A percentile compares a stretch with the other conserved stretches of the same genome.
phyloP scores from a whole-genome alignment of 92 coral and sea anemone species.

The Palythoa grandiflora region DNA sequence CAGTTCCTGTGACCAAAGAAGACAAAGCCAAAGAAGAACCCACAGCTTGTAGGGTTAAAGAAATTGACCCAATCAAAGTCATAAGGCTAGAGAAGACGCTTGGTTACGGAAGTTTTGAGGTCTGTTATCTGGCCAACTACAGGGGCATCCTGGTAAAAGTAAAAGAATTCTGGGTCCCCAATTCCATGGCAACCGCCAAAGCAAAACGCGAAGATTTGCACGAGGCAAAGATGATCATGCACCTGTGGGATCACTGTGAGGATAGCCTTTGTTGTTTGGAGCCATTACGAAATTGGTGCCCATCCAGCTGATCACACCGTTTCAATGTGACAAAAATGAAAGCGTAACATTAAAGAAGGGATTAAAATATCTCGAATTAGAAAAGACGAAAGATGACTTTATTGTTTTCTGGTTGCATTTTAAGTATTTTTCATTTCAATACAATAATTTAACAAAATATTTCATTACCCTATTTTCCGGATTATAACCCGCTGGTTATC shows the following conservation, averaged over 20 bases:
- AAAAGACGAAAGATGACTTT: background rate
- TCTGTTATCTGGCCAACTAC: conserved; percentile 61
- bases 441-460: background rate
- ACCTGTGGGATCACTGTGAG: conserved; percentile 44
- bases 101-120: conserved; percentile 62
- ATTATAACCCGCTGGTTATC: too few relatives aligned
- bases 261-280: conserved; percentile 38
- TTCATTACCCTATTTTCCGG: background rate
- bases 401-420: background rate
- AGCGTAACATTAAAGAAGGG: conserved; percentile 38
- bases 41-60: conserved; percentile 18
- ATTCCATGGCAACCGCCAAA: conserved; percentile 2
- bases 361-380: conserved; percentile 27
- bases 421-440: background rate
- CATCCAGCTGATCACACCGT: conserved; percentile 32
- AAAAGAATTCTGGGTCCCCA: conserved; percentile 31
- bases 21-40: conserved; percentile 1
- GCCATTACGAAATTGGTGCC: conserved; percentile 34
- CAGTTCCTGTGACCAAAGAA: background rate
- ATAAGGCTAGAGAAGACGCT: conserved; percentile 40
- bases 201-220: conserved; percentile 27
- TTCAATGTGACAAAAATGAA: conserved; percentile 25
- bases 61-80: conserved; percentile 15
- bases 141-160: conserved; percentile 56
- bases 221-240: conserved; percentile 37